Evolutionary conservation across 2,888 invertebrate genomes (phyloP).

Genomic region (Nowickia ferox): DNA sequence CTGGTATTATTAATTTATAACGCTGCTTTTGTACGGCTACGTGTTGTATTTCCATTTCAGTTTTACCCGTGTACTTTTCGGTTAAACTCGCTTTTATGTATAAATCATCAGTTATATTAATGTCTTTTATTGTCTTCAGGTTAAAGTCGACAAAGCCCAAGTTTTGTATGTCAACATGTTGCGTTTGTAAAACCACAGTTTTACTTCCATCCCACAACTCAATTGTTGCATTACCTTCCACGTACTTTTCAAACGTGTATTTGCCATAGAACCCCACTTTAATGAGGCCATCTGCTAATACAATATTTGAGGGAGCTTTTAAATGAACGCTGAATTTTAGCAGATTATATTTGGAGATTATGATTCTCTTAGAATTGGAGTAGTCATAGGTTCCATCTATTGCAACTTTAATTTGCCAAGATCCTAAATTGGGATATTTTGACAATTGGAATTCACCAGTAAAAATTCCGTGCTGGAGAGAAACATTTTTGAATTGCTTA

Average conservation of each 20-base stretch:
- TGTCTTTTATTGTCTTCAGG: constrained; percentile 86
- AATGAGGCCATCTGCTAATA: constrained; percentile 91
- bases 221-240: constrained; percentile 91
- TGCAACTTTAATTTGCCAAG: constrained; percentile 91
- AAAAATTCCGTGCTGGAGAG: constrained; percentile 89
- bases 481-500: constrained; percentile 89
- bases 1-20: constrained; percentile 6
- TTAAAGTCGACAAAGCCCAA: constrained; percentile 85
- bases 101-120: constrained; percentile 70
- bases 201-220: background rate
- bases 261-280: constrained; percentile 83
- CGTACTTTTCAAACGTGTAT: constrained; percentile 93
- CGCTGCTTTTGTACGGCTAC: background rate
- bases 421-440: constrained; percentile 92
- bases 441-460: constrained; percentile 90
- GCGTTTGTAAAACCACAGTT: constrained; percentile 85
- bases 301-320: constrained; percentile 90
- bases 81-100: constrained; percentile 92
- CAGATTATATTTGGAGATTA: constrained; percentile 94
- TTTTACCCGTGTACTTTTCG: constrained; percentile 91
- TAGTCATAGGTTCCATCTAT: constrained; percentile 81
- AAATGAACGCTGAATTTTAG: constrained; percentile 96
- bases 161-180: constrained; percentile 90
- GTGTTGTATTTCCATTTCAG: constrained; percentile 90
- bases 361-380: constrained; percentile 76